Percentiles rank a stretch among this genome's conserved stretches.
These are phyloP conservation scores for Uloborus diversus DNA, from an alignment of 1,140 invertebrate genomes.

Conservation along the genomic window DNA sequence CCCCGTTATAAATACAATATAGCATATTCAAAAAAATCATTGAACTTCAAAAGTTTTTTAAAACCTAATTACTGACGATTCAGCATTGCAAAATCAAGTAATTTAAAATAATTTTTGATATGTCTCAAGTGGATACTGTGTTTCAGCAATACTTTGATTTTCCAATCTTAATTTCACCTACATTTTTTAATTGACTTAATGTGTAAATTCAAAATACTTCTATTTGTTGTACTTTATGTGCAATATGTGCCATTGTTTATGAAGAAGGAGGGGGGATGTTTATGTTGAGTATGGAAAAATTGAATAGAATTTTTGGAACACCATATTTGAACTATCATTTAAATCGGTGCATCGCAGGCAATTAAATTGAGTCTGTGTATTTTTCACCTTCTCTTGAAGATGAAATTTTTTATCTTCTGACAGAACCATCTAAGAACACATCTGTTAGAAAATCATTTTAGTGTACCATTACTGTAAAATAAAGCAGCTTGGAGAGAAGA, in stretches of 20 bases:
- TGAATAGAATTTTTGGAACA: not conserved
- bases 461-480: slow-evolving; percentile 51
- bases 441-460: slow-evolving; percentile 44
- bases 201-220: no score
- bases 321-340: slow-evolving; percentile 4
- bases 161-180: no score
- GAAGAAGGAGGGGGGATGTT: not conserved
- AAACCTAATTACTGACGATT: no score
- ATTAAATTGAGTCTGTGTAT: slow-evolving; percentile 15
- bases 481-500: no score
- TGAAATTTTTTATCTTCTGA: slow-evolving; percentile 30
- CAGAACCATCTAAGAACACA: slow-evolving; percentile 32
- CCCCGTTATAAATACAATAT: no score
- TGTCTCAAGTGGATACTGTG: no score
- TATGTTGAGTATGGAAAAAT: not conserved
- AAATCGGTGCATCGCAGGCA: slow-evolving; percentile 33
- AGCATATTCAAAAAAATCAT: no score
- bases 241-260: not conserved
- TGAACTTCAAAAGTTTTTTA: no score
- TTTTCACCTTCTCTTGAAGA: slow-evolving; percentile 19
- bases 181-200: no score
- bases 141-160: no score
- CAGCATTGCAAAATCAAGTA: no score
- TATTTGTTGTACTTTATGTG: not conserved
- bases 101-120: no score